Evolutionary conservation across 2,797 vertebrate genomes (phyloP), one percentile per base, ranked within the genome.

Genomic region (Parotocinclus haroldoi): DNA sequence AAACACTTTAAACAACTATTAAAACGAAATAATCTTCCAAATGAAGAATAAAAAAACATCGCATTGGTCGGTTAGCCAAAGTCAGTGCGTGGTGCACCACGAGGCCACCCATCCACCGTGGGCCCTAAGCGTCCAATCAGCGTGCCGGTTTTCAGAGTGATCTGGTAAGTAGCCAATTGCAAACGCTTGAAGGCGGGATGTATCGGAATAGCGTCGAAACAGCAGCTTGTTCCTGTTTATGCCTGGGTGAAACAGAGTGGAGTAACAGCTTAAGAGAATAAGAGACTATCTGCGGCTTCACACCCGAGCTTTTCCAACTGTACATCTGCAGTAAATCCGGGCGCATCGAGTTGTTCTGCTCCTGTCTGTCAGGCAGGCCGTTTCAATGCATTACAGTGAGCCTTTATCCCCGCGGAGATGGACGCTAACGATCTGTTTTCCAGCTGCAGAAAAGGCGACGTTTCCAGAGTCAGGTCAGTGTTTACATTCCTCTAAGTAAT

Each of bases 391-490:
- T 89, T 57, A 78, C 84, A 89, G 87, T 83, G 85, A 65, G 79
- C 67, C 75, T 65, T 83, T 74, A 83, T 74, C 85, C 73, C 85
- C 75, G 84, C 80, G 85, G 86, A 82, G 84, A 93, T 96, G 95
- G 95, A 98, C 77, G 93, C 91, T 73, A 90, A 83, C 87, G 95
- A 97, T 69, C 81, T 99, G 78, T 98, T 96, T 85, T 91, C 87
- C 75, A 96, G 95, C 84, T 98, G 95, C 91, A 94, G 87, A 83
- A 96, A 93, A 83, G 95, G 95, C 75, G 95, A 96, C 87, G 86
- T 96, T 83, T 89, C 85, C 83, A 93, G 93, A 83, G 96, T 97
- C 84, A 94, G 93, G 95, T 96, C 27, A 39, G 67, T 63, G 42
- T 10, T 58, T 44, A 44, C 27, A 27, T 42, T 42, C 40, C 40